A percentile compares a stretch with the other conserved stretches of the same genome.
Evolutionary conservation across 2,797 vertebrate genomes (phyloP).

Genomic region (Tokudaia tokunoshimensis): DNA sequence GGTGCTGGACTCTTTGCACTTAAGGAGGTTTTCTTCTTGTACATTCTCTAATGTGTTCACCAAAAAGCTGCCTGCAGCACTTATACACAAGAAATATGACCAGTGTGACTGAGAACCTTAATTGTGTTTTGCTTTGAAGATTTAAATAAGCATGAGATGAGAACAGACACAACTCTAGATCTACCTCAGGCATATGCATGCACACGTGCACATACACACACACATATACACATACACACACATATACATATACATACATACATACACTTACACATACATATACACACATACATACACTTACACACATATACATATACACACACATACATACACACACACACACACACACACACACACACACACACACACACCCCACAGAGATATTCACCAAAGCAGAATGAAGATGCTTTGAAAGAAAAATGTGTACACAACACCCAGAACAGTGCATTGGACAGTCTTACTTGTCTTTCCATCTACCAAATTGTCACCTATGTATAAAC

Average conservation of each 20-base stretch:
- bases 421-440: background rate
- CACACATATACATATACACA: background rate
- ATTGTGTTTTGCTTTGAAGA: slow-evolving; percentile 19
- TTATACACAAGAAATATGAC: background rate
- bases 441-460: background rate
- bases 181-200: background rate
- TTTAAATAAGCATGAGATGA: slow-evolving; percentile 43
- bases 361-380: background rate
- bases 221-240: no score
- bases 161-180: background rate
- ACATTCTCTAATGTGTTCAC: background rate
- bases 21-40: background rate
- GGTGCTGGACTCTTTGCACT: background rate
- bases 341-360: background rate
- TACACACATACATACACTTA: no score
- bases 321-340: background rate
- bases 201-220: background rate
- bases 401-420: background rate
- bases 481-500: background rate
- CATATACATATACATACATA: no score
- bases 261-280: no score
- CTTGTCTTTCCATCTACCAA: background rate
- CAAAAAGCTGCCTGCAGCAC: background rate
- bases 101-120: background rate
- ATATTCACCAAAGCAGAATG: background rate